Percentiles rank a stretch among this genome's conserved stretches.
Conservation (phyloP, 1,140 invertebrate species). For the Pentalonia nigronervosa region DNA sequence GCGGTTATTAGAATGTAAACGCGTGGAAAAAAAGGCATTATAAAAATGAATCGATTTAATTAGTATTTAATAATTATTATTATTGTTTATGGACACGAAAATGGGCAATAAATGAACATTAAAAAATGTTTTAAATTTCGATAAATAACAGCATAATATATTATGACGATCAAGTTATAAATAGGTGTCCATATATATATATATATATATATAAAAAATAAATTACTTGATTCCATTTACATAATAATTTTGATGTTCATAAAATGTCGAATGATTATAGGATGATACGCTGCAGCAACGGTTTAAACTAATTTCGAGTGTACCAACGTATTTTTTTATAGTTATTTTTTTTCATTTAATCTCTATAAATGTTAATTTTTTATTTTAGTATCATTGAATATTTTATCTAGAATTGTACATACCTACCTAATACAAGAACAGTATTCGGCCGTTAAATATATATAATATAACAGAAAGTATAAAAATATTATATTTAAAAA, state of each 20-base stretch:
- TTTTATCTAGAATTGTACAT: not conserved
- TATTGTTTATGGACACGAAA: conserved; percentile 13
- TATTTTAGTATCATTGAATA: not conserved
- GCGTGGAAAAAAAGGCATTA: not conserved
- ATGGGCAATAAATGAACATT: not conserved
- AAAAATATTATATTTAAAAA: not conserved
- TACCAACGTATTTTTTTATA: not conserved
- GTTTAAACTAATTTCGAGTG: not conserved
- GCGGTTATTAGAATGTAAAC: not conserved
- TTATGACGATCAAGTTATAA: not conserved
- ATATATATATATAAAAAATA: not conserved
- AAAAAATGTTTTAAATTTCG: not conserved
- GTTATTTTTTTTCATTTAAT: not conserved
- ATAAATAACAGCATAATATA: not conserved
- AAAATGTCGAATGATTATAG: not conserved
- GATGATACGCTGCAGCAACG: not conserved
- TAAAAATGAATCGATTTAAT: not conserved
- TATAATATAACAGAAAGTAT: not conserved
- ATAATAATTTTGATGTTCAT: not conserved
- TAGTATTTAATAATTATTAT: not conserved
- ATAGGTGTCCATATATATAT: not conserved
- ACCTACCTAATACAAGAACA: not conserved
- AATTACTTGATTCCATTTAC: not conserved
- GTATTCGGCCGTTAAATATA: not conserved
- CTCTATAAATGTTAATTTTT: not conserved